A percentile compares a stretch with the other conserved stretches of the same genome.
These are phyloP conservation scores for Epinotia brunnichana DNA, from an alignment of 2,888 invertebrate genomes.

Conservation along the genomic window DNA sequence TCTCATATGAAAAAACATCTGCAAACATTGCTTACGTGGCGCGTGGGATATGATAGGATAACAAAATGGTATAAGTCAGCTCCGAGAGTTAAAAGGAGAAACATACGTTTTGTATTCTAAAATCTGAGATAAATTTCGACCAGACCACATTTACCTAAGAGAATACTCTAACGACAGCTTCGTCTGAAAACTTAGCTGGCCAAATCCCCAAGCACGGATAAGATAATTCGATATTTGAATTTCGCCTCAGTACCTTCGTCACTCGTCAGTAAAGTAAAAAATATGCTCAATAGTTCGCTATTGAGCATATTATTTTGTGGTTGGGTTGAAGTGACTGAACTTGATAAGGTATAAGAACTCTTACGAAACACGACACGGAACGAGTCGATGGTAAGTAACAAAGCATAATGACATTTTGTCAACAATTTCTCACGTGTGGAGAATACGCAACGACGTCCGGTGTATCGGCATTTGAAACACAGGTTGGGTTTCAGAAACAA, in stretches of 20 bases:
- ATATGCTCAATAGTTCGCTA: background rate
- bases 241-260: background rate
- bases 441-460: conserved; percentile 66
- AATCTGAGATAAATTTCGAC: background rate
- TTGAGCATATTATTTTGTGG: background rate
- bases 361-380: conserved; percentile 10
- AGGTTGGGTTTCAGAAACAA: conserved; percentile 35
- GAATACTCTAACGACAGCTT: background rate
- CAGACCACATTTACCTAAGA: background rate
- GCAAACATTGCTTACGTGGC: background rate
- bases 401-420: conserved; percentile 57
- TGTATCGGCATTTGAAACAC: conserved; percentile 48
- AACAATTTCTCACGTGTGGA: conserved; percentile 56
- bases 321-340: conserved; percentile 13
- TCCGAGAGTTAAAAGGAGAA: background rate
- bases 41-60: background rate
- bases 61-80: background rate
- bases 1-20: background rate
- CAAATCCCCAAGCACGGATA: conserved; percentile 2
- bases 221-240: background rate
- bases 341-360: conserved; percentile 9
- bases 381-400: conserved; percentile 40
- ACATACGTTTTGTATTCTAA: background rate
- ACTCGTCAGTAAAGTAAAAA: background rate
- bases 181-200: conserved; percentile 9